Evolutionary conservation across 1,140 invertebrate genomes (phyloP).

Genomic region (Stegodyphus dumicola): DNA sequence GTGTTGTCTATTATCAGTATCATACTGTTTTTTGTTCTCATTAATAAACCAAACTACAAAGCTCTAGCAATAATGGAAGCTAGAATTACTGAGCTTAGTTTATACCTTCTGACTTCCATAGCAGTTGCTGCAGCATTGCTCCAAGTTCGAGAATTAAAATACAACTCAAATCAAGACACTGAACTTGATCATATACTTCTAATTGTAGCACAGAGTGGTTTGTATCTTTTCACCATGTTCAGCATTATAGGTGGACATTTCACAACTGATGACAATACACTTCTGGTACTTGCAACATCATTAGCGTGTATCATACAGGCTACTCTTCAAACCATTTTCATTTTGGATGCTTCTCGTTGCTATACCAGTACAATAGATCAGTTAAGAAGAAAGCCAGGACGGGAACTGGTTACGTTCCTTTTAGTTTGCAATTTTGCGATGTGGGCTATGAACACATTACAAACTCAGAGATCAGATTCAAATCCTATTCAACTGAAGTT

Average conservation of each 20-base stretch:
- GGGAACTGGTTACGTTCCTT: conserved; percentile 90
- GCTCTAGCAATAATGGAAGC: conserved; percentile 88
- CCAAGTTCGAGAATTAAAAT: conserved; percentile 79
- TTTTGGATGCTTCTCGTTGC: conserved; percentile 87
- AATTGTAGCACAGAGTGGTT: conserved; percentile 90
- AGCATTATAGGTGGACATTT: conserved; percentile 91
- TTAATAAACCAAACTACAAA: conserved; percentile 84
- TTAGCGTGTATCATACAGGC: conserved; percentile 77
- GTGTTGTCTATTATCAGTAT: conserved; percentile 94
- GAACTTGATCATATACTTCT: conserved; percentile 93
- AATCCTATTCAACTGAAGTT: conserved; percentile 92
- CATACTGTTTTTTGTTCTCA: conserved; percentile 93
- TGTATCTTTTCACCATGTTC: conserved; percentile 93
- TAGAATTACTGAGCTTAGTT: conserved; percentile 87
- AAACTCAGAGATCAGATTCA: conserved; percentile 88
- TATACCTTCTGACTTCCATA: conserved; percentile 83
- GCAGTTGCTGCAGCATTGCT: conserved; percentile 86
- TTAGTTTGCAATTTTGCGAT: conserved; percentile 90
- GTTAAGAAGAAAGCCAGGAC: conserved; percentile 82
- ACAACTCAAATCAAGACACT: conserved; percentile 75
- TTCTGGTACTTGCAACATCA: conserved; percentile 84
- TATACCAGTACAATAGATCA: conserved; percentile 82
- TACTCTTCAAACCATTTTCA: conserved; percentile 92
- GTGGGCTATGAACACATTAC: conserved; percentile 93
- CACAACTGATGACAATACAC: conserved; percentile 82